Base-by-base conservation (phyloP, 1,140 invertebrate genomes). In the Camponotus pennsylvanicus region DNA sequence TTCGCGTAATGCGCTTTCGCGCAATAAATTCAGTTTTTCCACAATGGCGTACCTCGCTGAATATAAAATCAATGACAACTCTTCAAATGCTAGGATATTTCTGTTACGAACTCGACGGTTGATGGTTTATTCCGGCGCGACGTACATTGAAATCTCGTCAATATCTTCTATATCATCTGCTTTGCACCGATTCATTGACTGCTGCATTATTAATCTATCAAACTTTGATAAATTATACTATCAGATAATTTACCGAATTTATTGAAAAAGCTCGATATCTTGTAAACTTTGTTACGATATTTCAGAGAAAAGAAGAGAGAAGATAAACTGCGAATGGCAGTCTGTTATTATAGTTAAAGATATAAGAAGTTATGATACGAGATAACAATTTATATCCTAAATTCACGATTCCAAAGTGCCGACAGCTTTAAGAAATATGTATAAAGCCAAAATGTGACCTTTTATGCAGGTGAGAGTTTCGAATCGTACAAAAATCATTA, bases 1-100 rank as follows among this genome's bases (percentile, higher is more conserved):
- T 11, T 27, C n/a, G 49, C 49, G 27, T 73, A 82, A 82, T 73
- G 40, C 67, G 78, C 52, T 57, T n/a, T 57, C 27, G 55, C 67
- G 32, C 69, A 34, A 73, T 82, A 61, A 73, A 82, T 82, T 73
- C 32, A n/a, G n/a, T n/a, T 42, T 37, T 37, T 21, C 2, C 64
- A n/a, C 77, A 70, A 57, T 27, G 13, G 67, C 55, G 18, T 34
- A 11, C 27, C 8, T 78, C 40, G 18, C 42, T 45, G 69, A 83
- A 83, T 83, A 42, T 32, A 15, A 75, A 73, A 83, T 75, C 69
- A 63, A 83, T 61, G 55, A 34, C 37, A 61, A 75, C 55, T 73
- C 61, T 83, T 63, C 69, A 61, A 61, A 73, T 57, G 34, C 3
- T 69, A 21, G 21, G 37, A 21, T 37, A 27, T 75, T 21, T 73